Evolutionary conservation across 2,113 vertebrate species (phyloP).

Genomic region (Shinisaurus crocodilurus): DNA sequence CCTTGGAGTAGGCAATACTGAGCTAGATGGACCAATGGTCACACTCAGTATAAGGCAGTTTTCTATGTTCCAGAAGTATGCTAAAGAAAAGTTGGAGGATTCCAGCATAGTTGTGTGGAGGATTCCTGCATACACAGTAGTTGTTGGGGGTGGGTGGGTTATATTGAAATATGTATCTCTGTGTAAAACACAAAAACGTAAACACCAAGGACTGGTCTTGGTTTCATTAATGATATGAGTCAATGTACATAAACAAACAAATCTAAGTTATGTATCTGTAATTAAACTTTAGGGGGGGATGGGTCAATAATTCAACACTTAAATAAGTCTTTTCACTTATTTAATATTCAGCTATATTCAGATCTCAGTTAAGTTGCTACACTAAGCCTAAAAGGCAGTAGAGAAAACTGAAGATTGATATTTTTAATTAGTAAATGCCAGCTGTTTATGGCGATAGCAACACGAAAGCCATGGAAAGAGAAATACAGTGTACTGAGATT

Average conservation of each 20-base stretch:
- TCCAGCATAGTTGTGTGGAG: neutral
- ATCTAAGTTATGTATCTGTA: neutral
- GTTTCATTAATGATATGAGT: neutral
- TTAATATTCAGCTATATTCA: slow-evolving; percentile 1
- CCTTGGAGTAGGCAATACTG: neutral
- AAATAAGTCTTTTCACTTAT: neutral
- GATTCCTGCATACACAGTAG: neutral
- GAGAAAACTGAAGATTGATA: slow-evolving; percentile 17
- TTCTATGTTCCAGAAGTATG: neutral
- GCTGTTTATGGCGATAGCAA: neutral
- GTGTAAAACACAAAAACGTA: neutral
- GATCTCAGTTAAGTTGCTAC: neutral
- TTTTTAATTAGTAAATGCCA: slow-evolving; percentile 28
- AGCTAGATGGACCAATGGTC: neutral
- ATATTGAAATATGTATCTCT: neutral
- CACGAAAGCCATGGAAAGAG: neutral
- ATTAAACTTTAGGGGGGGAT: neutral
- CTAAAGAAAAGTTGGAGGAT: neutral
- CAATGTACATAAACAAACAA: neutral
- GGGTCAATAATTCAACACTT: neutral
- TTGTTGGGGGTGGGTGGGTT: neutral
- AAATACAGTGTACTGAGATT: neutral
- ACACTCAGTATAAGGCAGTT: neutral
- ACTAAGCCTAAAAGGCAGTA: neutral
- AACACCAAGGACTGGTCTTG: neutral